Evolutionary conservation across 1,140 invertebrate genomes (phyloP), one percentile per base, ranked within the genome.

Genomic region (Lethocerus indicus): DNA sequence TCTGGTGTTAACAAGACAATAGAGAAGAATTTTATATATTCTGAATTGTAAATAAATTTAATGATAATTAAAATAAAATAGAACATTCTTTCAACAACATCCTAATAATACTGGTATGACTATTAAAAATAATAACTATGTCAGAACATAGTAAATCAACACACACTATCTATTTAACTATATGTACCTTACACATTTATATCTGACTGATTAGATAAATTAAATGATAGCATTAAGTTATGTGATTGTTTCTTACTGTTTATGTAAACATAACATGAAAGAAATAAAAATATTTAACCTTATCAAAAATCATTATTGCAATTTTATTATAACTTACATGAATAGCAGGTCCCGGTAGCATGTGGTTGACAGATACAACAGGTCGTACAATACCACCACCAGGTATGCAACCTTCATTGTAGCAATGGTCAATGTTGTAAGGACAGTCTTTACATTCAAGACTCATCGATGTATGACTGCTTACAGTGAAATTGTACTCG

Each of bases 301-400:
- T 21, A 9, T 12, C 9, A 41, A 41, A 41, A 18, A 12, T 41
- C 18, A 9, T 7, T n/a, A 18, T 41, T 18, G 39, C 18, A 13
- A 9, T 20, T 32, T n/a, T n/a, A n/a, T 23, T 13, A 4, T n/a
- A 24, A 50, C 51, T 52, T 55, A 67, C 71, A 54, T 68, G 59
- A 35, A 74, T 68, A 16, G 57, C 57, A 16, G 71, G 71, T 24
- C 71, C 71, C 5, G 71, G 71, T 25, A 72, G 43, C 56, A 63
- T 63, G 21, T 67, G 50, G 57, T 74, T 72, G 0, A 66, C 66
- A 0, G 63, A 58, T 0, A 64, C 56, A 2, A 73, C 57, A 3
- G 62, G 57, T n/a, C 69, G 57, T 4, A 61, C 47, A 27, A 61
- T 44, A 0, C 72, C 72, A 45, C 71, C 66, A 1, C 59, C 70